These are phyloP conservation scores for Empis livida DNA, from an alignment of 2,888 invertebrate genomes.

Conservation along the genomic window DNA sequence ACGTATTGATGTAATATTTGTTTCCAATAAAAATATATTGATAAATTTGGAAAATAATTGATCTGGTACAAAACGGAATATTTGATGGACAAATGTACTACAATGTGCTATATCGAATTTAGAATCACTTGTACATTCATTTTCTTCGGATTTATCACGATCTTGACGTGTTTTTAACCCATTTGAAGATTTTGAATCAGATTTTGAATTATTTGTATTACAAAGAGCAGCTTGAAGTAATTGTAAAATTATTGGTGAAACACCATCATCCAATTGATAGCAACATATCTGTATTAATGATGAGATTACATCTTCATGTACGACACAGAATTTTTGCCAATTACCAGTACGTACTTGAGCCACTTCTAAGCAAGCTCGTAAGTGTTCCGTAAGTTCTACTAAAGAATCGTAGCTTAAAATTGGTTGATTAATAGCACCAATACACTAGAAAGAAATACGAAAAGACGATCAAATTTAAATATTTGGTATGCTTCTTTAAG, in stretches of 20 bases:
- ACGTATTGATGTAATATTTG: slow-evolving; percentile 80
- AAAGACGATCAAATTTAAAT: no score
- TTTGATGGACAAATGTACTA: slow-evolving; percentile 52
- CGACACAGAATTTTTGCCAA: slow-evolving; percentile 83
- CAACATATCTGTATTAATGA: slow-evolving; percentile 77
- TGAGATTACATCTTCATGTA: slow-evolving; percentile 59
- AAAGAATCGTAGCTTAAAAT: slow-evolving; percentile 75
- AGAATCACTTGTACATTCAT: slow-evolving; percentile 43
- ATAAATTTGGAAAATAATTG: slow-evolving; percentile 51
- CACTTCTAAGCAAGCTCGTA: slow-evolving; percentile 88
- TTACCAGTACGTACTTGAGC: slow-evolving; percentile 83
- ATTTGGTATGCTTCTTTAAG: no score
- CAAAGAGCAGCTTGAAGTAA: slow-evolving; percentile 83
- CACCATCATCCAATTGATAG: slow-evolving; percentile 70
- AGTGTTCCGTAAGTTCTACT: slow-evolving; percentile 88
- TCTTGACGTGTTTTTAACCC: slow-evolving; percentile 40
- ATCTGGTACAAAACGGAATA: slow-evolving; percentile 47
- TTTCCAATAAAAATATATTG: slow-evolving; percentile 82
- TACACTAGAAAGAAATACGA: slow-evolving; percentile 9
- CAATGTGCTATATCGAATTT: slow-evolving; percentile 56
- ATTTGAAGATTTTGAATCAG: slow-evolving; percentile 19
- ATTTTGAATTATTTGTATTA: slow-evolving; percentile 24
- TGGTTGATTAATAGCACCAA: slow-evolving; percentile 20
- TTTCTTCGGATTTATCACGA: slow-evolving; percentile 53
- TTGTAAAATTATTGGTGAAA: slow-evolving; percentile 82